Evolutionary conservation across 2,797 vertebrate species (phyloP).

Genomic region (Peromyscus aztecus): DNA sequence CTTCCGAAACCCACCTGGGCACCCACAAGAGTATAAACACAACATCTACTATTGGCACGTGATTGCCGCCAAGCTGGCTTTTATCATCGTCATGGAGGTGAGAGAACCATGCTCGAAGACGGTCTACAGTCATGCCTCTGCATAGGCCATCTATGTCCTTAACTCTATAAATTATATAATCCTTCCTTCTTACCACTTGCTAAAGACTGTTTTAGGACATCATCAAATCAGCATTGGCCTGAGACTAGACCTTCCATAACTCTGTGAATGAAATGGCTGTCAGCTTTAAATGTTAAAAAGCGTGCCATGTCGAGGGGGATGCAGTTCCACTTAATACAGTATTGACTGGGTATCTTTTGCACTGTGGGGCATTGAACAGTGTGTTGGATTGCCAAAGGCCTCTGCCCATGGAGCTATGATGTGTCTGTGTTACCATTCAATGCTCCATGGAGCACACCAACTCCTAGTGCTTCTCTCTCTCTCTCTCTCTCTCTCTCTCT

Average conservation of each 20-base stretch:
- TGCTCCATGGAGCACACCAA: not conserved
- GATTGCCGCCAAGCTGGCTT: constrained; percentile 95
- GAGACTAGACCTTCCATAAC: not conserved
- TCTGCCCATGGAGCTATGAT: not conserved
- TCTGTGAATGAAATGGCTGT: constrained; percentile 14
- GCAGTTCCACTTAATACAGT: not conserved
- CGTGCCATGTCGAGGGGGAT: not conserved
- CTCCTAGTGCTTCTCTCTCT: not conserved
- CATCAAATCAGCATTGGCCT: constrained; percentile 18
- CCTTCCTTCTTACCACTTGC: not conserved
- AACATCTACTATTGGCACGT: constrained; percentile 96
- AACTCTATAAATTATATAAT: not conserved
- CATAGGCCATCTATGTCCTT: not conserved
- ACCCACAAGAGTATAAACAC: constrained; percentile 92
- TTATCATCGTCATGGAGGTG: constrained; percentile 97
- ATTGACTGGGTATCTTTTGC: not conserved
- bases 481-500: not conserved
- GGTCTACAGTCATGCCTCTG: not conserved
- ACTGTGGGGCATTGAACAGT: not conserved
- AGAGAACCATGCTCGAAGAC: constrained; percentile 7
- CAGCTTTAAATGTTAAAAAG: constrained; percentile 13
- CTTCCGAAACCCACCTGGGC: constrained; percentile 94
- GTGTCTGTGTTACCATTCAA: not conserved
- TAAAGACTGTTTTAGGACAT: constrained; percentile 3
- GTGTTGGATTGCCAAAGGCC: not conserved